phyloP scores from a whole-genome alignment of 2,113 vertebrate genomes.

The Empidonax alnorum region DNA sequence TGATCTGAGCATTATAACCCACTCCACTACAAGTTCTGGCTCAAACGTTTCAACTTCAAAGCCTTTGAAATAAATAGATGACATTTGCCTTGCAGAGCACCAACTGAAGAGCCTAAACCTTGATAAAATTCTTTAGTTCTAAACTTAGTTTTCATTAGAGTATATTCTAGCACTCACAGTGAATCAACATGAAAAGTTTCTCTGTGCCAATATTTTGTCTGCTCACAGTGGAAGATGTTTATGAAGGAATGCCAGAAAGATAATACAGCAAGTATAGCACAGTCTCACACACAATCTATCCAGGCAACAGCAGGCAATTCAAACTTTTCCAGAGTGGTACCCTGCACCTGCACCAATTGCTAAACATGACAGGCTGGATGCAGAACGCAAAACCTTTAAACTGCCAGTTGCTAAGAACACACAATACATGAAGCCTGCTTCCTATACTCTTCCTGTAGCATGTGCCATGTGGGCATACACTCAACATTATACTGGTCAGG shows the following conservation, averaged over 20 bases:
- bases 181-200: neutral
- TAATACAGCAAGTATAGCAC: accelerated
- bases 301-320: neutral
- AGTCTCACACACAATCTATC: neutral
- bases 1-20: neutral
- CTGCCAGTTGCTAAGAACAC: neutral
- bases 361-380: neutral
- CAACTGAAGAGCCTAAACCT: neutral
- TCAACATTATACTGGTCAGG: neutral
- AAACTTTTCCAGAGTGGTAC: neutral
- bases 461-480: no score
- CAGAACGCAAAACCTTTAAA: neutral
- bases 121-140: neutral
- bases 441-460: neutral
- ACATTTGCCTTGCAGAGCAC: neutral
- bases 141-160: neutral
- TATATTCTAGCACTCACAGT: neutral
- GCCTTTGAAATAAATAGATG: neutral
- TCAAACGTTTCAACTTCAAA: neutral
- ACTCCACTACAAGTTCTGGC: neutral
- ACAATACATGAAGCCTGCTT: neutral
- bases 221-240: neutral
- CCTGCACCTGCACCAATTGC: neutral
- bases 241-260: neutral
- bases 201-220: neutral